Base-by-base conservation (phyloP, 2,113 vertebrate genomes). In the Aptenodytes patagonicus region DNA sequence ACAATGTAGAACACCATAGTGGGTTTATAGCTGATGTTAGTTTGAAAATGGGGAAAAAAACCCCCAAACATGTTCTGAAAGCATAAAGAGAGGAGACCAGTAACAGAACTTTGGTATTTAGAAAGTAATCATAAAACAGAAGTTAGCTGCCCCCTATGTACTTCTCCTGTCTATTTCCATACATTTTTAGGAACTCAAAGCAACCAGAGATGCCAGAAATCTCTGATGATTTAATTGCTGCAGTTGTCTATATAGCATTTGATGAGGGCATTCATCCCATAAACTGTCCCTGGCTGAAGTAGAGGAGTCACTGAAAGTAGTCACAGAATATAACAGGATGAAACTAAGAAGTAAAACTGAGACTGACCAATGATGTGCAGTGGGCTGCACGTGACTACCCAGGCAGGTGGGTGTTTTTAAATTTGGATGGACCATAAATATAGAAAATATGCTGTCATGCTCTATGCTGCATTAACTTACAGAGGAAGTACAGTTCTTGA, bases 381-480 rank as follows among this genome's bases (percentile, higher is more conserved):
- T 28, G 71, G 47, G 64, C 24, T 84, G 65, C 58, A 31, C 8
- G 5, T 26, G 55, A 31, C 65, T 52, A 2, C 60, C 28, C 34
- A 9, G 75, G 60, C 44, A 47, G 52, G 69, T 44, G 78, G 69
- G 52, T 38, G 51, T 13, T 58, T 34, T 21, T 22, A 22, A 62
- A 36, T 69, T 17, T 3, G 2, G 69, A 32, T 55, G 32, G 49
- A 70, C 58, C 22, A 25, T 24, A 44, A 40, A 31, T 32, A 13
- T 2, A 20, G 79, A n/a, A 32, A 8, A 34, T 3, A 21, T 0
- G 5, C 34, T 58, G 19, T 17, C 6, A 0, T 6, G 77, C 24
- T 69, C 20, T 10, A 1, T 14, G 34, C 85, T 52, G 46, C 79
- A 5, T 32, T 25, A 28, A 14, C 61, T 16, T 26, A 25, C 7